Base-by-base conservation (phyloP, 2,888 invertebrate genomes). In the Carpatolechia fugitivella region DNA sequence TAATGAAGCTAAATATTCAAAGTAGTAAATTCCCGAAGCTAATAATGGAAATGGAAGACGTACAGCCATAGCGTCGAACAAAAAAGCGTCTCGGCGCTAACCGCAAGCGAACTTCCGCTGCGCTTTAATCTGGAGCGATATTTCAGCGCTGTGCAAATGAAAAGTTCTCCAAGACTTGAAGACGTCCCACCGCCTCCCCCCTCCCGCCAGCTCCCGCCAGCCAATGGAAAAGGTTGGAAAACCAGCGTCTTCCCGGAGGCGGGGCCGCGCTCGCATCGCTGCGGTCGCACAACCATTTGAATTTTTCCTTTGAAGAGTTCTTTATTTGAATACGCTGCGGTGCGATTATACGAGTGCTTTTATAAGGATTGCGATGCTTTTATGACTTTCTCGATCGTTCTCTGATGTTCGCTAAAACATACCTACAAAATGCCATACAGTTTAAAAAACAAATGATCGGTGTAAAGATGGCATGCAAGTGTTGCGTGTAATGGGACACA, bases 201-300 rank as follows among this genome's bases (percentile, higher is more conserved):
- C 49, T 1, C 49, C 47, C 71, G 68, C 86, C 80, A 81, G 71
- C 74, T 65, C 74, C 72, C 77, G 76, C 72, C 77, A 83, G 84
- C 89, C 89, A 90, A 90, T 90, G 80, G 85, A 87, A 85, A 85
- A 85, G 76, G 82, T 79, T 80, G 82, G 85, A 76, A 85, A 85
- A 85, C 80, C 84, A 80, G 77, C 83, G 85, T 88, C 88, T 89
- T 88, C 80, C 77, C 70, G 82, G 78, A 84, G 85, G 86, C 87
- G 85, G 87, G 87, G 88, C 84, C 74, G 87, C 86, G 74, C 69
- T 65, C 66, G 61, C 69, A 70, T 70, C 46, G 36, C 68, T 83
- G 85, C 78, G 86, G 88, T 86, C 76, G 73, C 72, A 72, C 75
- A 82, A 84, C 83, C 85, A 86, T 88, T 89, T 85, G 80, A 86